A percentile compares a stretch with the other conserved stretches of the same genome.
Conservation (phyloP, 30 jellyfish, hydroid and myxozoan genomes). For the Chrysaora quinquecirrha region DNA sequence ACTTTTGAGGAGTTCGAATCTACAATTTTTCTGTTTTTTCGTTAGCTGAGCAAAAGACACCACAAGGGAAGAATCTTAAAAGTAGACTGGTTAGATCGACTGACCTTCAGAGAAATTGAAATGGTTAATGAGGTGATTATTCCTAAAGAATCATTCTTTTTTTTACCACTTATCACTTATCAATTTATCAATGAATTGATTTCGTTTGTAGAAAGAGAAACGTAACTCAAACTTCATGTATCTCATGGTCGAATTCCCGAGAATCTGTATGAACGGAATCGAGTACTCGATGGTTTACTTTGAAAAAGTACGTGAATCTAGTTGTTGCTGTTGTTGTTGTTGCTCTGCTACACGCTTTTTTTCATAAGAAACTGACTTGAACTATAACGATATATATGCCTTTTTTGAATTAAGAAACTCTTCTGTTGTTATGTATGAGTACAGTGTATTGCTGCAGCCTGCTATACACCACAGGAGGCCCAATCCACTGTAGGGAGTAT, state of each 20-base stretch:
- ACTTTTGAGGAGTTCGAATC: too few relatives aligned
- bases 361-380: too few relatives aligned
- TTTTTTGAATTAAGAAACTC: too few relatives aligned
- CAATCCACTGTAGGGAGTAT: too few relatives aligned
- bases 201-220: slow-evolving; percentile 79
- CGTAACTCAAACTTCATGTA: slow-evolving; percentile 92
- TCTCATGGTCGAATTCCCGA: slow-evolving; percentile 98
- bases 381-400: too few relatives aligned
- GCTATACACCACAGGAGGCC: too few relatives aligned
- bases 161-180: neutral
- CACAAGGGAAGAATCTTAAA: slow-evolving; percentile 92
- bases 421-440: too few relatives aligned
- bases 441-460: too few relatives aligned
- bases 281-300: slow-evolving; percentile 92
- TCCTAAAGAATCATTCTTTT: neutral
- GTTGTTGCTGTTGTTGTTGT: too few relatives aligned
- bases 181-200: neutral
- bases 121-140: slow-evolving; percentile 94
- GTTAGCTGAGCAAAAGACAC: slow-evolving; percentile 92
- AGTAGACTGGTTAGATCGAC: slow-evolving; percentile 99
- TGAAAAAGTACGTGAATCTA: too few relatives aligned
- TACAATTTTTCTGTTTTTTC: neutral
- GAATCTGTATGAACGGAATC: slow-evolving; percentile 72
- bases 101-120: slow-evolving; percentile 98
- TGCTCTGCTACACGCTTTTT: too few relatives aligned